phyloP scores from a whole-genome alignment of 1,140 invertebrate species.

The Drosophila gunungcola region DNA sequence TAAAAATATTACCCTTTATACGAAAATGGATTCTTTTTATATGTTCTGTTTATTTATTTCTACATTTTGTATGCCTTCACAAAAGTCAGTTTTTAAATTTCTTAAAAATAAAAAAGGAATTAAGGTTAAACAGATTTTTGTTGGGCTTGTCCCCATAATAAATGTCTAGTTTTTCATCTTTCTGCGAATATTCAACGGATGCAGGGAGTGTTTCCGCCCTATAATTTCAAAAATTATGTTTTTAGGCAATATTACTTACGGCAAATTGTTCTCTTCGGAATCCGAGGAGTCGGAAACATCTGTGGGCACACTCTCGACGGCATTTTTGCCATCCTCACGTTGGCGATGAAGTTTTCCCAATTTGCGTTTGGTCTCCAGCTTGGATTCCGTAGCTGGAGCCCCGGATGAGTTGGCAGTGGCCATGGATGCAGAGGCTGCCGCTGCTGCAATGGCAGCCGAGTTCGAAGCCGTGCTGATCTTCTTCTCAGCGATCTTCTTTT shows the following conservation, averaged over 20 bases:
- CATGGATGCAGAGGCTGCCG: slow-evolving; percentile 1
- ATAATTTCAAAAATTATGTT: too few species aligned
- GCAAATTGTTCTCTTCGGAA: slow-evolving; percentile 89
- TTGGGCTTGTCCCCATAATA: too few species aligned
- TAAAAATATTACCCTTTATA: too few species aligned
- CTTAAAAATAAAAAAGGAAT: too few species aligned
- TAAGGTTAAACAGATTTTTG: too few species aligned
- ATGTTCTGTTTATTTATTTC: too few species aligned
- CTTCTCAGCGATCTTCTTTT: slow-evolving; percentile 32
- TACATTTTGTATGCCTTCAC: too few species aligned
- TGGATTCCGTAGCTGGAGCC: slow-evolving; percentile 3
- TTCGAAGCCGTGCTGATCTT: slow-evolving; percentile 37
- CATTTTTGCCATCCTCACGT: slow-evolving; percentile 67
- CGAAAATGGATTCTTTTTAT: too few species aligned
- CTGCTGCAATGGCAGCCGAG: slow-evolving; percentile 11
- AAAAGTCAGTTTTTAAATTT: too few species aligned
- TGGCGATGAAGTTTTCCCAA: slow-evolving; percentile 66
- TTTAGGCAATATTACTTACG: slow-evolving; percentile 61
- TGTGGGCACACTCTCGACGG: slow-evolving; percentile 86
- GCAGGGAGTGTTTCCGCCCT: too few species aligned
- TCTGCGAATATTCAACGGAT: too few species aligned
- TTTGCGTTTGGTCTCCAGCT: slow-evolving; percentile 70
- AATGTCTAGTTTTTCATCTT: too few species aligned
- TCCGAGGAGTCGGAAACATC: slow-evolving; percentile 94
- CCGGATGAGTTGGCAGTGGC: slow-evolving; percentile 12